Base-by-base conservation (phyloP, 1,140 invertebrate genomes). In the Choristoneura fumiferana region DNA sequence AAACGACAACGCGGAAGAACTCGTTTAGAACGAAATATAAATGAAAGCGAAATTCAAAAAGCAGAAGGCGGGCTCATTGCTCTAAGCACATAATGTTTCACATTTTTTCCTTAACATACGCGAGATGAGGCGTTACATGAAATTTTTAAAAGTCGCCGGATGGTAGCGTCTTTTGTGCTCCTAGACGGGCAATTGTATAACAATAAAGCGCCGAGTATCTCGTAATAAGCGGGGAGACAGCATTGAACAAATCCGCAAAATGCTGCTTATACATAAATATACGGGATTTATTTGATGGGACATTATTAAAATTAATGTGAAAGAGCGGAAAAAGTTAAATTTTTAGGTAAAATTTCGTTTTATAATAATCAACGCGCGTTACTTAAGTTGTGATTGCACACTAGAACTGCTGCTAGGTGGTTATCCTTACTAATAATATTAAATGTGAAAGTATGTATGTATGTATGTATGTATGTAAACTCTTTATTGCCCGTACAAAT, bases 81-180 rank as follows among this genome's bases (percentile, higher is more conserved):
- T 37, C 18, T 67, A 60, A 67, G 60, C 60, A 54, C 49, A 60
- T 63, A 67, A 63, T 58, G 58, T 52, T 57, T 52, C 58, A 62
- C 54, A 63, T 63, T 67, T 67, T 60, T 60, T 62, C 54, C 58
- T 62, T 58, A 67, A 60, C 54, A 33, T 54, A 38, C 54, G 62
- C 62, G 40, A 62, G 57, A 62, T 62, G 63, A 65, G 58, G 36
- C 58, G 58, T 57, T 54, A 56, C 40, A 52, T 59, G 45, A 54
- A 64, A 64, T 54, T 60, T 64, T 64, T 53, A 57, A 63, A 63
- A 35, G 15, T 40, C 57, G 40, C n/a, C 6, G 34, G 14, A 34
- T 39, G 38, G 39, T 22, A 39, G 39, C 18, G 52, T 8, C 29
- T 60, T 60, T 60, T 60, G 39, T 54, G 36, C 29, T 43, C 35